Percentiles rank a stretch among this genome's conserved stretches.
These are phyloP conservation scores for Haliclona indistincta DNA, from an alignment of 37 sponge, comb jelly and placozoan genomes.

Conservation along the genomic window DNA sequence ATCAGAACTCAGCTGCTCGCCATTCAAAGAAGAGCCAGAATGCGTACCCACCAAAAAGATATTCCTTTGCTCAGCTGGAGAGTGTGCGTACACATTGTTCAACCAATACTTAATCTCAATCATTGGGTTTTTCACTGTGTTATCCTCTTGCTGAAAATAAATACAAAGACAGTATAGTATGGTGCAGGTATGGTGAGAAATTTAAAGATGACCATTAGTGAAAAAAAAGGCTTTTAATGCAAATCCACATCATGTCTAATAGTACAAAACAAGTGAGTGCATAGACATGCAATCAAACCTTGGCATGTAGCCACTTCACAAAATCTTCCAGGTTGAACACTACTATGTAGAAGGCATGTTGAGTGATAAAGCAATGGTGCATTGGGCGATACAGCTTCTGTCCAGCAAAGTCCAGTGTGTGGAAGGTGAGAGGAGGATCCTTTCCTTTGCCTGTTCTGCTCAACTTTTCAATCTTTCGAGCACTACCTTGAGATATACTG, in stretches of 20 bases:
- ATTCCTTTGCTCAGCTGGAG: conserved; percentile 1
- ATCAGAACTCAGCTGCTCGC: neutral
- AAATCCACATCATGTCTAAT: too few relatives aligned
- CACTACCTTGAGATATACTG: too few relatives aligned
- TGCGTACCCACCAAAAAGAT: conserved; percentile 53
- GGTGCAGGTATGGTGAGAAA: too few relatives aligned
- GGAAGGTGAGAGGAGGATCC: neutral
- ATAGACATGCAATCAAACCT: too few relatives aligned
- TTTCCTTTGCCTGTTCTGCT: neutral
- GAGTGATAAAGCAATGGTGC: conserved; percentile 77
- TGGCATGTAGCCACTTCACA: neutral
- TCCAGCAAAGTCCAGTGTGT: conserved; percentile 66
- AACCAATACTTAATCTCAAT: conserved; percentile 57
- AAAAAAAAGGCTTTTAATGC: too few relatives aligned
- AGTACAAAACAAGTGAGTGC: too few relatives aligned
- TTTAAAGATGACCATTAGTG: too few relatives aligned
- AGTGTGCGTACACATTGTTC: conserved; percentile 59
- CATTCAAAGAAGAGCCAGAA: conserved; percentile 18
- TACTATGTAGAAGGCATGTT: conserved; percentile 48
- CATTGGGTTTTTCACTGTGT: neutral
- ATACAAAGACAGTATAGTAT: too few relatives aligned
- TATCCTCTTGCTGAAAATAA: neutral
- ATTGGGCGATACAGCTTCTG: conserved; percentile 68
- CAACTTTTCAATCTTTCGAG: neutral
- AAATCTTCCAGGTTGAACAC: conserved; percentile 35